phyloP scores from a whole-genome alignment of 2,113 vertebrate genomes.

The Pedionomus torquatus region DNA sequence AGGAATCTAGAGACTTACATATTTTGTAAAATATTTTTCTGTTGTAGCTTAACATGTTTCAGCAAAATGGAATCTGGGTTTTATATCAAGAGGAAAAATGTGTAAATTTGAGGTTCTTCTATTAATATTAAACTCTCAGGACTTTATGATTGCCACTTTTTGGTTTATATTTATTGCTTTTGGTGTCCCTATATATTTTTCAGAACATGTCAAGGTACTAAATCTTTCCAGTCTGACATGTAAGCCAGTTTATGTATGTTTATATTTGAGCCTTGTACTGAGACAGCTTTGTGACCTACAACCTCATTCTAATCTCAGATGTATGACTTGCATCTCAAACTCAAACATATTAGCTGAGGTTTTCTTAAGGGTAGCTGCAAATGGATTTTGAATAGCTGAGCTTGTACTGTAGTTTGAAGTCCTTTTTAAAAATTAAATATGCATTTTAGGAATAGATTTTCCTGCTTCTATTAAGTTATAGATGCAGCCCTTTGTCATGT shows the following conservation, averaged over 20 bases:
- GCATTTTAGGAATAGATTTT: neutral
- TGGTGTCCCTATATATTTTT: slow-evolving; percentile 59
- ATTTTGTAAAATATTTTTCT: neutral
- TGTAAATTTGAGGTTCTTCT: slow-evolving; percentile 26
- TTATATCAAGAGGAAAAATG: neutral
- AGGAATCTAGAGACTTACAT: neutral
- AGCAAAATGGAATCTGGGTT: neutral
- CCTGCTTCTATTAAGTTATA: neutral
- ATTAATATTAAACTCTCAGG: slow-evolving; percentile 65
- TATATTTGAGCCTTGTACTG: slow-evolving; percentile 57
- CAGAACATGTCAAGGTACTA: slow-evolving; percentile 51
- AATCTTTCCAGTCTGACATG: slow-evolving; percentile 42
- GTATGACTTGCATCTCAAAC: slow-evolving; percentile 41
- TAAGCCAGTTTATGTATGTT: slow-evolving; percentile 64
- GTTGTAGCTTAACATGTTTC: neutral
- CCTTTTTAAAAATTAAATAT: neutral
- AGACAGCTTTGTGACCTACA: slow-evolving; percentile 68
- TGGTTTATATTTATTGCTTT: slow-evolving; percentile 62
- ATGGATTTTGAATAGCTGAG: neutral
- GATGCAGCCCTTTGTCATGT: neutral
- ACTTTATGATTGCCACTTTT: slow-evolving; percentile 59
- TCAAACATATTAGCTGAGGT: neutral
- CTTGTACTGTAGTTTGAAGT: neutral
- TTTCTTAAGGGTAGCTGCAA: neutral
- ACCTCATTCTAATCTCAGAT: slow-evolving; percentile 55